Evolutionary conservation across 1,140 invertebrate species (phyloP).

Genomic region (Brachionus rotundiformis): DNA sequence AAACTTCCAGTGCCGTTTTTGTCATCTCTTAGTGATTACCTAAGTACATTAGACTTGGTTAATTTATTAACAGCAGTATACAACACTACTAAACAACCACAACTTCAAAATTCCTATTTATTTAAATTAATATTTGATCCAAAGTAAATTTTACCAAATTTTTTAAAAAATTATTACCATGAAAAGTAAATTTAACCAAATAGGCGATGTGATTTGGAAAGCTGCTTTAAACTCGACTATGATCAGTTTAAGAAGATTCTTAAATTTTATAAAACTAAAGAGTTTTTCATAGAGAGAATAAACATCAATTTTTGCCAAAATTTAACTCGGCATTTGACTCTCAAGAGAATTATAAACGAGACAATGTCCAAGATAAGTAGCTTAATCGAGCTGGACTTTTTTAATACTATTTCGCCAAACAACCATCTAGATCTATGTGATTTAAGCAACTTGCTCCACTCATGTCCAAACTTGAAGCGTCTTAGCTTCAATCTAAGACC

Average conservation of each 20-base stretch:
- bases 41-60: neutral
- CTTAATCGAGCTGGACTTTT: neutral
- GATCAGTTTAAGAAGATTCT: constrained; percentile 1
- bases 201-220: neutral
- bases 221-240: neutral
- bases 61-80: neutral
- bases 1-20: constrained; percentile 2
- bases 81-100: neutral
- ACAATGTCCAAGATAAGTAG: neutral
- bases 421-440: neutral
- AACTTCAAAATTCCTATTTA: constrained; percentile 5
- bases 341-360: constrained; percentile 18
- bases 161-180: neutral
- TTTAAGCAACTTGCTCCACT: neutral
- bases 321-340: neutral
- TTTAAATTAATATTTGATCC: neutral
- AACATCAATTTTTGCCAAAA: constrained; percentile 2
- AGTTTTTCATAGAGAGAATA: neutral
- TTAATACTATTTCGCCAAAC: neutral
- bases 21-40: neutral
- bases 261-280: constrained; percentile 26
- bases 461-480: neutral
- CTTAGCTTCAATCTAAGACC: neutral
- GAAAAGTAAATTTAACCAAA: neutral
- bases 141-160: neutral